Evolutionary conservation across 2,113 vertebrate genomes (phyloP).

Genomic region (Dicentrarchus labrax): DNA sequence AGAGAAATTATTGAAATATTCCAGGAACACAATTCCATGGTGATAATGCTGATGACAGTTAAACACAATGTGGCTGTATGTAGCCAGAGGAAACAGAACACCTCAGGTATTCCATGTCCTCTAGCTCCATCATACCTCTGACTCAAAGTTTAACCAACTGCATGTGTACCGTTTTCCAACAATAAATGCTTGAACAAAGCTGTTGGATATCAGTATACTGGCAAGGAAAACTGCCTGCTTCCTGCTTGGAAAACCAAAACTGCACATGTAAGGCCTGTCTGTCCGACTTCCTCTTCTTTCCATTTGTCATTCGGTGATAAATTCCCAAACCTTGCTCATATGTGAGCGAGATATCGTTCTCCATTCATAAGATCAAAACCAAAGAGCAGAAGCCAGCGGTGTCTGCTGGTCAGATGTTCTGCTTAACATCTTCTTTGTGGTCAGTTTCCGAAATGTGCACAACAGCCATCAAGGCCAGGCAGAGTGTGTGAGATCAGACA

Average conservation of each 20-base stretch:
- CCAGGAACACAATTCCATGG: neutral
- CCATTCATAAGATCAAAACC: slow-evolving; percentile 65
- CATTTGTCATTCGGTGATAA: slow-evolving; percentile 57
- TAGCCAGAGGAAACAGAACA: neutral
- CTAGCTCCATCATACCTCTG: slow-evolving; percentile 6
- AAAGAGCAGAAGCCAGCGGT: slow-evolving; percentile 11
- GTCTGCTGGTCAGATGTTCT: slow-evolving; percentile 74
- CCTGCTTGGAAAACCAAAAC: slow-evolving; percentile 42
- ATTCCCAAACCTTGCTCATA: slow-evolving; percentile 51
- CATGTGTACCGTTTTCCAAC: slow-evolving; percentile 37
- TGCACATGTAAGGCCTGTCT: slow-evolving; percentile 46
- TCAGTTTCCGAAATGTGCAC: slow-evolving; percentile 48
- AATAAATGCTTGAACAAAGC: slow-evolving; percentile 37
- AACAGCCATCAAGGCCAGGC: slow-evolving; percentile 27
- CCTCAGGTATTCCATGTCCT: slow-evolving; percentile 14
- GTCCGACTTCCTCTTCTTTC: slow-evolving; percentile 63
- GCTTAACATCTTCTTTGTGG: slow-evolving; percentile 39
- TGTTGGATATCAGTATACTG: slow-evolving; percentile 12
- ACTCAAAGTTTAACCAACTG: slow-evolving; percentile 20
- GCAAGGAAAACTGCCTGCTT: slow-evolving; percentile 3
- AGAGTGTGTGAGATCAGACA: slow-evolving; percentile 4
- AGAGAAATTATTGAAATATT: neutral
- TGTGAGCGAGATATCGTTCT: slow-evolving; percentile 53
- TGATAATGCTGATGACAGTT: neutral
- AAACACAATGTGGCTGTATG: slow-evolving; percentile 14